A percentile compares a stretch with the other conserved stretches of the same genome.
Conservation (phyloP, 2,888 invertebrate species). For the Priocnemis perturbator region DNA sequence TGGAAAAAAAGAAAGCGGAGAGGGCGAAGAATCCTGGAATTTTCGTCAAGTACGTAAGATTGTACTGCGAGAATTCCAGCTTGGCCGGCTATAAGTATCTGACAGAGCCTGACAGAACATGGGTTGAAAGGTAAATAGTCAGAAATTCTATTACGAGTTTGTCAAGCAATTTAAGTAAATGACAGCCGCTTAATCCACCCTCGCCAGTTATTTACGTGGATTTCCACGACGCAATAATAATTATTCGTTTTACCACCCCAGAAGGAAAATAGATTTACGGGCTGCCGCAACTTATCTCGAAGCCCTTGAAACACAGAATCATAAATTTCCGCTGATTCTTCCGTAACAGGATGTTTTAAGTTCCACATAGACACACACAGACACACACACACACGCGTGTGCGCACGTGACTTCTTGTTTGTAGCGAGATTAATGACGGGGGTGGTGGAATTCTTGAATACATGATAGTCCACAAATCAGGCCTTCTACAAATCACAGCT, state of each 20-base stretch:
- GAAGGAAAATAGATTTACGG: too few relatives aligned
- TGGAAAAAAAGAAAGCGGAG: not conserved
- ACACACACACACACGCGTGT: not conserved
- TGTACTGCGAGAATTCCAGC: constrained; percentile 60
- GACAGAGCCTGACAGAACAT: constrained; percentile 50
- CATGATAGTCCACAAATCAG: constrained; percentile 9
- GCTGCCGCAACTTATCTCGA: too few relatives aligned
- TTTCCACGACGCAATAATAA: too few relatives aligned
- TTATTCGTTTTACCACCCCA: too few relatives aligned
- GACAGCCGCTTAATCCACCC: too few relatives aligned
- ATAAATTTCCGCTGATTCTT: not conserved
- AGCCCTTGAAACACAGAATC: too few relatives aligned
- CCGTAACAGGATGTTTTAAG: not conserved
- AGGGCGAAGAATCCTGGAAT: not conserved
- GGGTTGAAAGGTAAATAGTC: constrained; percentile 59
- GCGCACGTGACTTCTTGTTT: constrained; percentile 1
- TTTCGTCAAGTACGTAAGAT: constrained; percentile 41
- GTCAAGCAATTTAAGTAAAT: too few relatives aligned
- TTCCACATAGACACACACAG: not conserved
- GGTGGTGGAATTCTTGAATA: not conserved
- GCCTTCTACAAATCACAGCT: constrained; percentile 1
- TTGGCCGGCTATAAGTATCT: constrained; percentile 60
- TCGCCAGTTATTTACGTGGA: too few relatives aligned
- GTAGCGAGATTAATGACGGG: constrained; percentile 4
- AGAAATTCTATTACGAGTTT: too few relatives aligned